Evolutionary conservation across 30 jellyfish, hydroid and myxozoan genomes (phyloP).

Genomic region (Catostylus mosaicus): DNA sequence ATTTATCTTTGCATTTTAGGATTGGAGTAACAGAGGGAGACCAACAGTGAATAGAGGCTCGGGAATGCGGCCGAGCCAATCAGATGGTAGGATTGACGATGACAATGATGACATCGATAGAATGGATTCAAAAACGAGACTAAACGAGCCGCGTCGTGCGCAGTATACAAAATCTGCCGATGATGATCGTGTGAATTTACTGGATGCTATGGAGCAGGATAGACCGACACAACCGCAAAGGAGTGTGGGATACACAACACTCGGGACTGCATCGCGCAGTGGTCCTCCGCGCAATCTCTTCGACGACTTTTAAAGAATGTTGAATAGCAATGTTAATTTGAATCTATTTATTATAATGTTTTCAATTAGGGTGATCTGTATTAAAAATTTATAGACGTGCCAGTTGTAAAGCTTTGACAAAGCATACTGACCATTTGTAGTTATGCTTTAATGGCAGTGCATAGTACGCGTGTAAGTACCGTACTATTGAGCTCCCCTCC

Average conservation of each 20-base stretch:
- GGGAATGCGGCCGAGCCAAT: not conserved
- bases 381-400: too few species aligned
- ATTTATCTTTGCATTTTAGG: conserved; percentile 3
- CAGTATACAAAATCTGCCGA: conserved; percentile 62
- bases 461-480: too few species aligned
- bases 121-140: conserved; percentile 63
- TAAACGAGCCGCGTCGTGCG: conserved; percentile 48
- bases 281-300: conserved; percentile 70
- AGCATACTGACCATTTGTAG: too few species aligned
- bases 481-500: too few species aligned
- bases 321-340: too few species aligned
- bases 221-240: conserved; percentile 45
- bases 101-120: conserved; percentile 50
- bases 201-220: conserved; percentile 67
- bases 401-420: too few species aligned
- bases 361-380: too few species aligned
- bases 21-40: conserved; percentile 81
- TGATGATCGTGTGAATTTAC: conserved; percentile 54
- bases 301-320: conserved; percentile 32
- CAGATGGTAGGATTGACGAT: conserved; percentile 50
- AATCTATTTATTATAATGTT: too few species aligned
- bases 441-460: too few species aligned
- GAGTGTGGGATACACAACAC: conserved; percentile 48
- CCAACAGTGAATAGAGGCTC: not conserved
- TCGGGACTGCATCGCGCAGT: conserved; percentile 36